Base-by-base conservation (phyloP, 2,888 invertebrate genomes). In the Amiota mariae region DNA sequence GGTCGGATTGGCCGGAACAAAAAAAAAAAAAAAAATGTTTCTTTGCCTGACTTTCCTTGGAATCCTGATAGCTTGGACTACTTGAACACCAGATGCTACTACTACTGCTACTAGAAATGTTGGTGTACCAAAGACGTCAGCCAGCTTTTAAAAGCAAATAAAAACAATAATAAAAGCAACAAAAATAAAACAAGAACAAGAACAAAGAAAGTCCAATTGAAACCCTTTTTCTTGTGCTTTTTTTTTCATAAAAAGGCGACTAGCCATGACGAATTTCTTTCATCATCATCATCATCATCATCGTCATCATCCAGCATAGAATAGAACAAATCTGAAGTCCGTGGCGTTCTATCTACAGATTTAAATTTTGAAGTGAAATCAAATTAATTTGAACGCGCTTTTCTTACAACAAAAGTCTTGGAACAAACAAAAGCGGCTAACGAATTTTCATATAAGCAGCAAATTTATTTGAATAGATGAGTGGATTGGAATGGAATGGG, bases 321-420 rank as follows among this genome's bases (percentile, higher is more conserved):
- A n/a, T 3, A n/a, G 57, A 57, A 57, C 18, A n/a, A n/a, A 54
- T n/a, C 18, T 20, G 9, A 15, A n/a, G 47, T 71, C 54, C 15
- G 24, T 70, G 36, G 36, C 36, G 36, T 71, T 56, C 18, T 2
- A 57, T 75, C 71, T 86, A 71, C 77, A 81, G 84, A 85, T 86
- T 84, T 86, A 84, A 84, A 84, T 85, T 36, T 78, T 76, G 78
- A 76, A 77, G 81, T 78, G 84, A 85, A 85, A 82, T 79, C 77
- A 87, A 85, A 85, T 87, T 85, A 87, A 87, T 87, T 87, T 87
- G 82, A 36, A 36, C 85, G 85, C 81, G 85, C 81, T 86, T 86
- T 83, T 87, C 85, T 85, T 84, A 84, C 51, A 51, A 67, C 67
- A 67, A 51, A 67, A 51, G 51, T 47, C 20, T 18, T 49, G 77